Conservation (phyloP, 2,113 vertebrate species). For the Syrrhaptes paradoxus region DNA sequence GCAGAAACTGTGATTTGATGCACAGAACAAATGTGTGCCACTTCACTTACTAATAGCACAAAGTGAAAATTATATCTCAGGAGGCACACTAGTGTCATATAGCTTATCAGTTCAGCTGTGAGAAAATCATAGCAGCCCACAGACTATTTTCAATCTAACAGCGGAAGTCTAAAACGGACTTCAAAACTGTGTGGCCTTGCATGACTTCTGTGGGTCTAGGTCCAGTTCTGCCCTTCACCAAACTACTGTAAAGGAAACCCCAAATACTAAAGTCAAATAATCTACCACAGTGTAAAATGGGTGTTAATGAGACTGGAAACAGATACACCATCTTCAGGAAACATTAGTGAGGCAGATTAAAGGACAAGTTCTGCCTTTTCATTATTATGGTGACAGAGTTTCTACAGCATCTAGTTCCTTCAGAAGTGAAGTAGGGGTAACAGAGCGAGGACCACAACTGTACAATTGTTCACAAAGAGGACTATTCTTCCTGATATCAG, state of each 20-base stretch:
- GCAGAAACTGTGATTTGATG: not conserved
- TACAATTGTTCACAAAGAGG: not conserved
- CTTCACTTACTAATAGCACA: not conserved
- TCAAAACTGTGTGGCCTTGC: fast-evolving
- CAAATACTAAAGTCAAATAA: not conserved
- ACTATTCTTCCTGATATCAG: not conserved
- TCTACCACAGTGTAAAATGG: not conserved
- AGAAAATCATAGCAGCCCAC: not conserved
- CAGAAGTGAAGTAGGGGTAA: not conserved
- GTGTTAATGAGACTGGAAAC: not conserved
- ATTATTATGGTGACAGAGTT: not conserved
- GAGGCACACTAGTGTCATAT: not conserved
- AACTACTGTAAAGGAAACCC: not conserved
- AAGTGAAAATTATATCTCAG: not conserved
- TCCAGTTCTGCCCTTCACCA: not conserved
- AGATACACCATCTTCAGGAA: not conserved
- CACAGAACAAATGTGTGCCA: not conserved
- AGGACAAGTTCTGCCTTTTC: not conserved
- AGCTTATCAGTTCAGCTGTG: not conserved
- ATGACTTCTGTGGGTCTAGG: not conserved
- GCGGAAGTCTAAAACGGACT: not conserved
- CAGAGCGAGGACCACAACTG: not conserved
- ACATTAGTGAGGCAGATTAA: not conserved
- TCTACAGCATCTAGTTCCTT: not conserved
- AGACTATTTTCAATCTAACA: not conserved